Conservation (phyloP, 2,113 vertebrate genomes). For the Oncorhynchus nerka region DNA sequence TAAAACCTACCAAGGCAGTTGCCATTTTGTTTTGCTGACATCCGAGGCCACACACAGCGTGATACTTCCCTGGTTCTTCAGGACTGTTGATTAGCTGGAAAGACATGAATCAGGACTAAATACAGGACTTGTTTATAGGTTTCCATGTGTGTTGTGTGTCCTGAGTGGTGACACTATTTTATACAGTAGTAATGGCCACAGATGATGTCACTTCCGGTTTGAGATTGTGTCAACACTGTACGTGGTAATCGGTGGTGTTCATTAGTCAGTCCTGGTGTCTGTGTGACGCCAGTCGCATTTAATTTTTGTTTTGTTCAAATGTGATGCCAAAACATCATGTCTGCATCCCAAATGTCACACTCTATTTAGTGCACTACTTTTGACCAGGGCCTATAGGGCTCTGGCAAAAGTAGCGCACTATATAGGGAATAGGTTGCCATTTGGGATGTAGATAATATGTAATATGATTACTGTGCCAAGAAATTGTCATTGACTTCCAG, state of each 20-base stretch:
- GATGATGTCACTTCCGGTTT: constrained; percentile 53
- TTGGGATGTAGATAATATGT: constrained; percentile 10
- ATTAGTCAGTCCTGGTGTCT: constrained; percentile 15
- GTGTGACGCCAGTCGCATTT: neutral
- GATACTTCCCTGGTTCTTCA: neutral
- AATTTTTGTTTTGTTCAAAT: neutral
- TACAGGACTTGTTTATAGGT: constrained; percentile 6
- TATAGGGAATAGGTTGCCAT: too few species aligned
- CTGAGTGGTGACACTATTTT: constrained; percentile 61
- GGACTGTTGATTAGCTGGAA: neutral
- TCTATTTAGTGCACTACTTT: too few species aligned
- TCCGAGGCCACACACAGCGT: neutral
- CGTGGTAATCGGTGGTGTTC: constrained; percentile 15
- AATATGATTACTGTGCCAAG: constrained; percentile 48
- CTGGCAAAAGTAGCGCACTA: too few species aligned
- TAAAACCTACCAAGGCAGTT: neutral
- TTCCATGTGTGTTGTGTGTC: constrained; percentile 43
- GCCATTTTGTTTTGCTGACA: neutral
- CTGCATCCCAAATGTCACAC: too few species aligned
- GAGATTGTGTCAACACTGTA: constrained; percentile 24
- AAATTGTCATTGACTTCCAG: constrained; percentile 32
- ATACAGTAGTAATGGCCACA: constrained; percentile 39
- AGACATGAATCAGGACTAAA: neutral
- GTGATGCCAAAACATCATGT: constrained; percentile 18
- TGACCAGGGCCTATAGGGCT: neutral